Percentiles rank a stretch among this genome's conserved stretches.
These are phyloP conservation scores for Anabas testudineus DNA, from an alignment of 2,797 vertebrate genomes.

Conservation along the genomic window DNA sequence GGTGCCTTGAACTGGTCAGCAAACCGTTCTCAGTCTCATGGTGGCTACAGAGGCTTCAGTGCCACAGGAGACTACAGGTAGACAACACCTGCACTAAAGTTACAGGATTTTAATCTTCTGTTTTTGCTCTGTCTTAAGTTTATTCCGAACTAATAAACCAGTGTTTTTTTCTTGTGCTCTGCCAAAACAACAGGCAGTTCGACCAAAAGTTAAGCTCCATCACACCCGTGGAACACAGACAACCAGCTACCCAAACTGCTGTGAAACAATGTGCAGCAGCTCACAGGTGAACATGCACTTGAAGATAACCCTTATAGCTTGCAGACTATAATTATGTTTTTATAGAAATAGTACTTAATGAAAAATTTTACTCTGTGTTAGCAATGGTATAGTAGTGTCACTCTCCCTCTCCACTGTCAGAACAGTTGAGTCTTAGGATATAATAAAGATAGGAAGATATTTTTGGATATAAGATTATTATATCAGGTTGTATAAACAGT, in stretches of 20 bases:
- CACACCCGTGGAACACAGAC: constrained; percentile 70
- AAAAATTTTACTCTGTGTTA: neutral
- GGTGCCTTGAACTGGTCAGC: constrained; percentile 39
- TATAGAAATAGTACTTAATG: neutral
- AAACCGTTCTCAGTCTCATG: constrained; percentile 44
- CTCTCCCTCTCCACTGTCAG: neutral
- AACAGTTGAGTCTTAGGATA: neutral
- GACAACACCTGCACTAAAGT: neutral
- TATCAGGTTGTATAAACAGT: neutral
- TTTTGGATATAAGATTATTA: neutral
- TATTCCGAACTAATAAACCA: neutral
- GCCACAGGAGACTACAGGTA: constrained; percentile 70
- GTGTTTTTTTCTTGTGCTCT: neutral
- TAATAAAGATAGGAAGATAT: neutral
- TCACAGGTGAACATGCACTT: constrained; percentile 53
- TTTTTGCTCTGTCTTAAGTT: neutral
- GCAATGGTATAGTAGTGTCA: neutral
- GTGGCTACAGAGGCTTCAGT: constrained; percentile 58
- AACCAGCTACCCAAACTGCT: constrained; percentile 12
- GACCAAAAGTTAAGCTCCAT: constrained; percentile 44
- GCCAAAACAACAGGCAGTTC: constrained; percentile 41
- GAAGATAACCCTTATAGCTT: too few species aligned
- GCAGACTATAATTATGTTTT: neutral
- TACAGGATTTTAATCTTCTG: neutral
- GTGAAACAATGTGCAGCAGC: constrained; percentile 7